Base-by-base conservation (phyloP, 2,113 vertebrate genomes). In the Tragelaphus buxtoni region DNA sequence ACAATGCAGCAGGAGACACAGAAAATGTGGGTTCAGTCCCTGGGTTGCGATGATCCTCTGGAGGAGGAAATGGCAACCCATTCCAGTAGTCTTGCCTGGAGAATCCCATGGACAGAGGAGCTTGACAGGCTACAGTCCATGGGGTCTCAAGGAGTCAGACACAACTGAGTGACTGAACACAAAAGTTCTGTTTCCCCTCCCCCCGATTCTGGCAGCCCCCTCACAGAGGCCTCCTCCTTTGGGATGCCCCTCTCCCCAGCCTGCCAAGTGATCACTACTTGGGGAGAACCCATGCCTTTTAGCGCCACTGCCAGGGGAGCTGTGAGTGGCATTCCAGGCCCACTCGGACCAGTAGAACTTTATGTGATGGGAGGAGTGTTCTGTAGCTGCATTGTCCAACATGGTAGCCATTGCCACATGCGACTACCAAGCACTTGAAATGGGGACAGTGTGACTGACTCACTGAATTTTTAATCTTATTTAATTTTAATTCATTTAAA, bases 111-210 rank as follows among this genome's bases (percentile, higher is more conserved):
- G 69, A 26, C 69, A 74, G 35, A 74, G 69, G 69, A 74, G 35
- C 22, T 35, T 74, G 5, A 42, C 22, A 42, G 69, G 35, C 35
- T 42, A 42, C 10, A 42, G 1, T 74, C 20, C 22, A 13, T 24
- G 22, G 35, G 35, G 22, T 74, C 35, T 39, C 35, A 42, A 24
- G 42, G 65, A 72, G 22, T 42, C 69, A 3, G 35, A 7, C 10
- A 13, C 69, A 13, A 13, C 11, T 2, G 22, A 42, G 69, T 11
- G 2, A 42, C 69, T 74, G 35, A 74, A 0, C 35, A 74, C 35
- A 42, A 98, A 99, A 97, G 96, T 96, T 65, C 99, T 99, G 93
- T 98, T 98, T 1, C 96, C 90, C 97, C 98, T 1, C 97, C 95
- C n/a, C n/a, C 98, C 98, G 2, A 97, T 99, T 84, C 97, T 99